Evolutionary conservation across 2,888 invertebrate species (phyloP), one percentile per base, ranked within the genome.

Genomic region (Lathronympha strigana): DNA sequence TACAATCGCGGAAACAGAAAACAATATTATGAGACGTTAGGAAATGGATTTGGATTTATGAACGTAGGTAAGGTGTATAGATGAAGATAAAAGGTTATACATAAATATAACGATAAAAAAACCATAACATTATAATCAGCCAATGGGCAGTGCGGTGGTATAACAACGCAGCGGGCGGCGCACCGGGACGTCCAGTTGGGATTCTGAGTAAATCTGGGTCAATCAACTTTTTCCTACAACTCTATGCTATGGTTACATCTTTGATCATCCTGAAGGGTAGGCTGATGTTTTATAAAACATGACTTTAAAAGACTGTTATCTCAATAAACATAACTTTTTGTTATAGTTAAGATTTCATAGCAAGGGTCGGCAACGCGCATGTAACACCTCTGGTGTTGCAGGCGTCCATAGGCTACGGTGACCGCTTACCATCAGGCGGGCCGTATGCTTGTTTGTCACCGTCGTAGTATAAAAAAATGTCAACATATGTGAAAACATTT

Each of bases 61-160:
- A 15, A 1, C 9, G 0, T 4, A 21, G 9, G 9, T 47, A 5
- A 6, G 1, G 23, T 6, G 17, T 17, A 11, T 28, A 13, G 28
- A 4, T 28, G 28, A 5, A 31, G 11, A 28, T 28, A 31, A 28
- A 17, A 50, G 4, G 17, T 15, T 38, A 49, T 28, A 28, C 36
- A n/a, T 53, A 8, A 38, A 40, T 40, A 40, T 11, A 23, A 15
- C 17, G 40, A 13, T 19, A 40, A 55, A 55, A 55, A 28, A 40
- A 54, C 25, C 40, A 54, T 40, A 55, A 55, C 40, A 54, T 54
- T 23, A 55, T 55, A 55, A 55, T 55, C 40, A 40, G 40, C 55
- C 55, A 55, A 55, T 55, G 55, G 38, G 40, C 55, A 55, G 23
- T 25, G 54, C 40, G 40, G 55, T 40, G 17, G 55, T 28, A 17